Evolutionary conservation across 2,888 invertebrate genomes (phyloP), one percentile per base, ranked within the genome.

Genomic region (Agapetus fuscipes): DNA sequence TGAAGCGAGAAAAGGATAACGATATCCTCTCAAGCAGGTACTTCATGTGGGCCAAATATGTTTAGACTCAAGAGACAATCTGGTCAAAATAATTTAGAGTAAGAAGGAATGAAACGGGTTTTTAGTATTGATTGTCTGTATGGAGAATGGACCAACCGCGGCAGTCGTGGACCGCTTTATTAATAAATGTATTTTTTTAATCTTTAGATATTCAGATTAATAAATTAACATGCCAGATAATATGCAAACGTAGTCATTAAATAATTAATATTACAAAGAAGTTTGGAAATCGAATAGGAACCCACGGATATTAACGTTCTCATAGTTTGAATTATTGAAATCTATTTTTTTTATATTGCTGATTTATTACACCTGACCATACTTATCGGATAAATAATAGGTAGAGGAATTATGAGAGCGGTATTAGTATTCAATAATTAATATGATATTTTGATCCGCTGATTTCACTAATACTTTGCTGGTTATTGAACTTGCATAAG

Each of bases 21-120:
- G 20, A 20, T n/a, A n/a, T n/a, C n/a, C n/a, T n/a, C n/a, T n/a
- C n/a, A n/a, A n/a, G n/a, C n/a, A n/a, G n/a, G n/a, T n/a, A n/a
- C n/a, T n/a, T n/a, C n/a, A n/a, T n/a, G n/a, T n/a, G n/a, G n/a
- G n/a, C 9, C 9, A 6, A 9, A 20, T 20, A 9, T 20, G 20
- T 20, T 20, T 20, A 20, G 20, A 20, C 20, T 35, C 38, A 35
- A 34, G 38, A 37, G 33, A 39, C 39, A 36, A 29, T 39, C 43
- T 32, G 39, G 25, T 34, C 38, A 27, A 44, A 40, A 44, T 38
- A 41, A 44, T 41, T 41, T 41, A 38, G 39, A 44, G 30, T 34
- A 27, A 34, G 34, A 25, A 11, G 14, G 12, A 26, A 27, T n/a
- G n/a, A 16, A 34, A 34, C 10, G 25, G 26, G 34, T 26, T 14